These are phyloP conservation scores for Beris chalybata DNA, from an alignment of 2,888 invertebrate genomes.

Conservation along the genomic window DNA sequence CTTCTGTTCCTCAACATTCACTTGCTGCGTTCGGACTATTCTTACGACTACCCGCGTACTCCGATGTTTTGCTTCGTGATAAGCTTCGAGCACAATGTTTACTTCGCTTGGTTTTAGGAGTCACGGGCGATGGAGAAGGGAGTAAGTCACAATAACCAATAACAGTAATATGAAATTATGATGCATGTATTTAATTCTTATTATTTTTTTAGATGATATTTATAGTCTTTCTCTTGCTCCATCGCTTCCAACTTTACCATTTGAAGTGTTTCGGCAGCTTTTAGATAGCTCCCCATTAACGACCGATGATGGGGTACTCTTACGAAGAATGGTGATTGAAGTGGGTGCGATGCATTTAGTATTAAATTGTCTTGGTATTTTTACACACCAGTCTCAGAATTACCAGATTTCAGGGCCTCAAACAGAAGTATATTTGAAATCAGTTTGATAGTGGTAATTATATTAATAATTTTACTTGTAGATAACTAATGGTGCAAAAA, in stretches of 20 bases:
- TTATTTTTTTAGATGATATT: conserved; percentile 62
- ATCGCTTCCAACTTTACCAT: conserved; percentile 63
- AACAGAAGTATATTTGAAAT: conserved; percentile 42
- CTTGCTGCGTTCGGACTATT: conserved; percentile 88
- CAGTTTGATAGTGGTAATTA: neutral
- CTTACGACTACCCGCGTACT: conserved; percentile 85
- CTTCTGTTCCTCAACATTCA: conserved; percentile 86
- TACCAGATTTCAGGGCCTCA: conserved; percentile 53
- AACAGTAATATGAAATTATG: neutral
- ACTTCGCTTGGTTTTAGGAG: conserved; percentile 83
- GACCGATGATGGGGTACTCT: conserved; percentile 73
- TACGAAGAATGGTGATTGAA: conserved; percentile 78
- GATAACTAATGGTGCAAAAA: conserved; percentile 32
- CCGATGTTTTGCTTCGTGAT: conserved; percentile 82
- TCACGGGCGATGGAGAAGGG: conserved; percentile 89
- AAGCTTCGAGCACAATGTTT: conserved; percentile 84
- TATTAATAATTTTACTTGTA: conserved; percentile 12
- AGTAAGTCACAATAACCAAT: conserved; percentile 58
- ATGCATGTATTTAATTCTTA: neutral
- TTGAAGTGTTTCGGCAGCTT: conserved; percentile 65
- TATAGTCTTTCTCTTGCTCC: conserved; percentile 70
- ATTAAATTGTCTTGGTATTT: conserved; percentile 84
- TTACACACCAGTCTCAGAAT: conserved; percentile 76
- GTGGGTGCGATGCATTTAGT: conserved; percentile 84
- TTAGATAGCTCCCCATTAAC: conserved; percentile 75